These are phyloP conservation scores for Drosophila gaucha DNA, from an alignment of 2,888 invertebrate genomes.

Conservation along the genomic window DNA sequence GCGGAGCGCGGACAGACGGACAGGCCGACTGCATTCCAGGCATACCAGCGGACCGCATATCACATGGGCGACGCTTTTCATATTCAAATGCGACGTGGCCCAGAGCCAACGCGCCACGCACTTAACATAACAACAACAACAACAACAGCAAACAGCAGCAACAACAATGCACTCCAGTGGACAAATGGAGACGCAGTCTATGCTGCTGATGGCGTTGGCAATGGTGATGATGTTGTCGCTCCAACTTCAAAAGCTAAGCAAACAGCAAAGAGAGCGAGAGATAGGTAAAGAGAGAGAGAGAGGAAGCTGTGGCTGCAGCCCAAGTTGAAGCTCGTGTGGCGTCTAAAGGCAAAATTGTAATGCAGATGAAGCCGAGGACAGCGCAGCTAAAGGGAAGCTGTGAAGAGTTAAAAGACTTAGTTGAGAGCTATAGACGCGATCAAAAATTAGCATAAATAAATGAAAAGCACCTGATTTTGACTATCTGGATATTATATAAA, in stretches of 20 bases:
- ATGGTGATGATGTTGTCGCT: conserved; percentile 75
- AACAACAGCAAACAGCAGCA: conserved; percentile 30
- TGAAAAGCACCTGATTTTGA: too few species aligned
- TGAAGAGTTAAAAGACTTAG: not conserved
- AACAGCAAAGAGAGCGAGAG: conserved; percentile 49
- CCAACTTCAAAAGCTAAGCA: conserved; percentile 76
- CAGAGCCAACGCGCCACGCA: conserved; percentile 60
- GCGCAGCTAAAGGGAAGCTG: not conserved
- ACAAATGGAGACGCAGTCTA: conserved; percentile 48
- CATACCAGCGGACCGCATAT: conserved; percentile 62
- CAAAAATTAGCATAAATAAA: not conserved
- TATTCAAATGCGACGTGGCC: conserved; percentile 69
- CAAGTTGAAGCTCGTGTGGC: conserved; percentile 19
- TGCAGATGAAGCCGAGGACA: not conserved
- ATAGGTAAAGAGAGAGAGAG: conserved; percentile 14
- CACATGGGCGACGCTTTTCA: conserved; percentile 64
- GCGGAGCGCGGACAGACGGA: conserved; percentile 27
- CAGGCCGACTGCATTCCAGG: conserved; percentile 61
- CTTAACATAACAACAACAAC: conserved; percentile 68
- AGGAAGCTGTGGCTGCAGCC: not conserved
- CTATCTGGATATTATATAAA: too few species aligned
- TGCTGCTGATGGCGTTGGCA: conserved; percentile 31
- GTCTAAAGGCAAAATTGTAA: conserved; percentile 16
- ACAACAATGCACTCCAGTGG: conserved; percentile 58
- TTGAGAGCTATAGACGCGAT: not conserved